A percentile compares a stretch with the other conserved stretches of the same genome.
Evolutionary conservation across 1,140 invertebrate genomes (phyloP).

Genomic region (Chlorops oryzae): DNA sequence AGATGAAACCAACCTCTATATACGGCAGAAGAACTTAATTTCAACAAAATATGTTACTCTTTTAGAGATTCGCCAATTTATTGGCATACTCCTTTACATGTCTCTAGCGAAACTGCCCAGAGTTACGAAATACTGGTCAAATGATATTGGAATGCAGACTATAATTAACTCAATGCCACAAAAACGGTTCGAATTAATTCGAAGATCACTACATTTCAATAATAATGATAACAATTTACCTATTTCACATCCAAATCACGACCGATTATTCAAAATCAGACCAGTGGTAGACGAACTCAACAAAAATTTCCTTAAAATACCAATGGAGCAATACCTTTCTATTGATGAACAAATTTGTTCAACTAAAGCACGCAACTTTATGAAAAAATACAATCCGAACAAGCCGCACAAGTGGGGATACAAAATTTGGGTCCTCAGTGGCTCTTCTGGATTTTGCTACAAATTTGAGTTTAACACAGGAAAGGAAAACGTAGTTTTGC

Average conservation of each 20-base stretch:
- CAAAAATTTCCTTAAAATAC: neutral
- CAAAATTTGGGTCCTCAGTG: no score
- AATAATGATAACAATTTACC: neutral
- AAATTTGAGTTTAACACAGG: neutral
- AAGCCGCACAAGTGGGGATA: constrained; percentile 20
- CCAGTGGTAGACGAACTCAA: constrained; percentile 9
- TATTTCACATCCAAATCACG: constrained; percentile 2
- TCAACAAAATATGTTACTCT: no score
- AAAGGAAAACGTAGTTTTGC: neutral
- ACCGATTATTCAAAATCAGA: constrained; percentile 28
- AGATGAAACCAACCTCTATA: no score
- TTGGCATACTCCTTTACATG: no score
- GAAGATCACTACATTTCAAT: neutral
- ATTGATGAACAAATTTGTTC: constrained; percentile 33
- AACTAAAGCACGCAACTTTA: constrained; percentile 25
- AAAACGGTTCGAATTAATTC: neutral
- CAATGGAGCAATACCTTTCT: constrained; percentile 22
- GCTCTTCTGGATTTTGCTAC: no score
- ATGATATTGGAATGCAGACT: neutral
- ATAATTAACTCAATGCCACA: neutral
- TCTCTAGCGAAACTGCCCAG: no score
- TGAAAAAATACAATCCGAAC: constrained; percentile 27
- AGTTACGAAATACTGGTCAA: neutral
- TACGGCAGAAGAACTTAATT: no score
- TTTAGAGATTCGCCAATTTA: no score